phyloP scores from a whole-genome alignment of 2,888 invertebrate species.

The Crioceris asparagi region DNA sequence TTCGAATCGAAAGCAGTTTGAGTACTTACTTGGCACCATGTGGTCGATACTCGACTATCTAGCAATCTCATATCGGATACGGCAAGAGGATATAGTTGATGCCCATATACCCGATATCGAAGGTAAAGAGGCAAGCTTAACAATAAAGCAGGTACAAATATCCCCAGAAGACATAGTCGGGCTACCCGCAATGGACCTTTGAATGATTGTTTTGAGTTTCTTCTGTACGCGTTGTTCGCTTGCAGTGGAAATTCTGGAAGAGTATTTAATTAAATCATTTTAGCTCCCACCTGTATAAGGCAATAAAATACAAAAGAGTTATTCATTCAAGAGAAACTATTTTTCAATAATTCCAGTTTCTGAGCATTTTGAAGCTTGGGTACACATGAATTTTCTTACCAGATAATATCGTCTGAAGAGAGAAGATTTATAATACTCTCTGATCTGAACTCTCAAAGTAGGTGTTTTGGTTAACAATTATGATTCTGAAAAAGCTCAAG shows the following conservation, averaged over 20 bases:
- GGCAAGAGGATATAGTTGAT: conserved; percentile 61
- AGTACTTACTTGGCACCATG: conserved; percentile 65
- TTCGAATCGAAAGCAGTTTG: too few relatives aligned
- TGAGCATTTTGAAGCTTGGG: too few relatives aligned
- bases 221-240: conserved; percentile 19
- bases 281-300: too few relatives aligned
- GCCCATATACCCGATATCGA: conserved; percentile 58
- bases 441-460: too few relatives aligned
- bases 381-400: too few relatives aligned
- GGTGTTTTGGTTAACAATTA: too few relatives aligned
- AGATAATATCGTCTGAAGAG: too few relatives aligned
- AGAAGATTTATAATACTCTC: too few relatives aligned
- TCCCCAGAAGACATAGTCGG: conserved; percentile 51
- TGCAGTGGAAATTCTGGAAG: conserved; percentile 27
- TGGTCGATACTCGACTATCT: conserved; percentile 62
- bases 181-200: conserved; percentile 50
- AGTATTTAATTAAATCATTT: neutral
- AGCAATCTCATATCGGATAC: conserved; percentile 67
- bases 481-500: too few relatives aligned
- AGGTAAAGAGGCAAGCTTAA: conserved; percentile 59
- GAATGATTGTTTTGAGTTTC: conserved; percentile 18
- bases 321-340: too few relatives aligned
- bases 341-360: too few relatives aligned
- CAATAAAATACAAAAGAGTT: too few relatives aligned
- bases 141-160: conserved; percentile 55